Evolutionary conservation across 2,113 vertebrate species (phyloP).

Genomic region (Poicephalus meyeri): DNA sequence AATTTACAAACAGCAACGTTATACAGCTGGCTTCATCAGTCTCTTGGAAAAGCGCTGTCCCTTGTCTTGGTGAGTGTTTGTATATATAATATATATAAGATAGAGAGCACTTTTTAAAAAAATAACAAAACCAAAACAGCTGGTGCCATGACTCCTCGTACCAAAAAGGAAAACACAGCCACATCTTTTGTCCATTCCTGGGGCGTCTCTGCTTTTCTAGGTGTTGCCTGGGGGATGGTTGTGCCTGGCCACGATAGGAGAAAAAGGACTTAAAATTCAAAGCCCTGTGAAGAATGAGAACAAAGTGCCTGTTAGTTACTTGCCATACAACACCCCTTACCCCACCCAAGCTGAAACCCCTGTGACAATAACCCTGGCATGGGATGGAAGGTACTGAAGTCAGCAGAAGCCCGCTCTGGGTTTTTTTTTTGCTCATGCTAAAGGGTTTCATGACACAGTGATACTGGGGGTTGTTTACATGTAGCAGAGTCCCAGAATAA

Average conservation of each 20-base stretch:
- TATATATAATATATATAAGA: constrained; percentile 77
- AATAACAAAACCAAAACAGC: constrained; percentile 62
- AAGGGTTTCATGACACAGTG: neutral
- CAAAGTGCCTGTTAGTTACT: neutral
- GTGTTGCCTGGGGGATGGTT: neutral
- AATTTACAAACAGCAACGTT: too few species aligned
- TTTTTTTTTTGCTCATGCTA: neutral
- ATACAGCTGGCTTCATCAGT: too few species aligned
- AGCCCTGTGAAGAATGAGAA: neutral
- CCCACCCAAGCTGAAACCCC: neutral
- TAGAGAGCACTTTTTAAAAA: constrained; percentile 69
- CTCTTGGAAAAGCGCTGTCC: constrained; percentile 73
- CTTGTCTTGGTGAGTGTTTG: constrained; percentile 72
- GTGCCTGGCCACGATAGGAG: neutral
- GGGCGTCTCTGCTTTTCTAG: constrained; percentile 33
- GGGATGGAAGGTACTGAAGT: neutral
- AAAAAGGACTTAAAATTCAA: constrained; percentile 6
- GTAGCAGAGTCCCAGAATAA: neutral
- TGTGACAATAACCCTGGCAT: neutral
- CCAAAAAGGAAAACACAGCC: constrained; percentile 62
- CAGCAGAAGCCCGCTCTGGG: neutral
- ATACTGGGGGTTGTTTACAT: neutral
- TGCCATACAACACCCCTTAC: neutral
- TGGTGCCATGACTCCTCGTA: constrained; percentile 68
- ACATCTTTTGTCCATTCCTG: constrained; percentile 9